phyloP scores from a whole-genome alignment of 2,113 vertebrate species.

The Corythornis vintsioides region DNA sequence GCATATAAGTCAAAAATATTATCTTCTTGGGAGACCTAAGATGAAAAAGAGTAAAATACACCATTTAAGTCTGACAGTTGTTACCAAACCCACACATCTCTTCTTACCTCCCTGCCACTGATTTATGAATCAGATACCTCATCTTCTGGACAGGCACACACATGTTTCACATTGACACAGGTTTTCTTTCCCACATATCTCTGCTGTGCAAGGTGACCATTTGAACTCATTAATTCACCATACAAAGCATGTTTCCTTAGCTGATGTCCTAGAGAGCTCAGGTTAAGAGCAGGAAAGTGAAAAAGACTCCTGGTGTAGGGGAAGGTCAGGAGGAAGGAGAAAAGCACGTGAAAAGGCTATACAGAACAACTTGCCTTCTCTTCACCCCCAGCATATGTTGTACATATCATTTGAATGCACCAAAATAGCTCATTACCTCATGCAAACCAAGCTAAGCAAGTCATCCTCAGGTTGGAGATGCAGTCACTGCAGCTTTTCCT shows the following conservation, averaged over 20 bases:
- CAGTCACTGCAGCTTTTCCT: background rate
- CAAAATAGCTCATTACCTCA: background rate
- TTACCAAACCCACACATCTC: slow-evolving; percentile 16
- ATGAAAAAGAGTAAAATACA: slow-evolving; percentile 38
- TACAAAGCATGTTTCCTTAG: slow-evolving; percentile 21
- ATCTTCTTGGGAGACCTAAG: slow-evolving; percentile 16
- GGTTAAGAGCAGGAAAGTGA: background rate
- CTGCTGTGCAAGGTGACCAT: slow-evolving; percentile 18
- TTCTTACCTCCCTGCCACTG: slow-evolving; percentile 24
- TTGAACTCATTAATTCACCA: slow-evolving; percentile 55
- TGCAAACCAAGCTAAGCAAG: background rate
- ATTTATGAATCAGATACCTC: slow-evolving; percentile 45
- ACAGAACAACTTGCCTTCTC: background rate
- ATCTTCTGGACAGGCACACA: background rate
- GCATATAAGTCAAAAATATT: slow-evolving; percentile 21
- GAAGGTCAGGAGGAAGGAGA: background rate
- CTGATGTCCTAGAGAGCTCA: slow-evolving; percentile 11
- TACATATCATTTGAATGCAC: background rate
- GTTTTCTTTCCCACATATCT: slow-evolving; percentile 44
- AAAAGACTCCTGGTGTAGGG: background rate
- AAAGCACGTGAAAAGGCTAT: background rate
- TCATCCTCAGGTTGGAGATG: background rate
- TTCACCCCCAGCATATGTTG: background rate
- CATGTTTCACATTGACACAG: slow-evolving; percentile 61
- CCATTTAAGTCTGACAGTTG: slow-evolving; percentile 13